Conservation (phyloP, 2,888 invertebrate species). For the Agrotis exclamationis region DNA sequence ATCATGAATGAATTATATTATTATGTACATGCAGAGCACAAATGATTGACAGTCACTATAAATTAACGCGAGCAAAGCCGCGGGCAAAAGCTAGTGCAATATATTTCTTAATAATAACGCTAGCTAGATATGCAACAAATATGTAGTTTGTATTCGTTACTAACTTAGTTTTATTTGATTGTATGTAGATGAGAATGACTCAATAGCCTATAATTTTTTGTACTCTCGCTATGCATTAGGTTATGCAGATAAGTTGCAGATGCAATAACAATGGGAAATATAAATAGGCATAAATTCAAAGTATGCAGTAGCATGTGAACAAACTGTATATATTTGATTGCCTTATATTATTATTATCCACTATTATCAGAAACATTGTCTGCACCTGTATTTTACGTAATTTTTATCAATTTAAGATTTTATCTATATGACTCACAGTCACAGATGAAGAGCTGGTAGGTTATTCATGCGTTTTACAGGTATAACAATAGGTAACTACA, state of each 20-base stretch:
- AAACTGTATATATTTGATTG: not conserved
- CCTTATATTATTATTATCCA: not conserved
- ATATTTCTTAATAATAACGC: not conserved
- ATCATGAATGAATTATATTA: too few relatives aligned
- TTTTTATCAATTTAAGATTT: not conserved
- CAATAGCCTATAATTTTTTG: not conserved
- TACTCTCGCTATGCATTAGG: not conserved
- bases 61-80: too few relatives aligned
- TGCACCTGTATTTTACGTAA: not conserved
- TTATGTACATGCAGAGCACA: too few relatives aligned
- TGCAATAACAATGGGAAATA: slow-evolving; percentile 1
- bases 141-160: not conserved
- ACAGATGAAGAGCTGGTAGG: not conserved
- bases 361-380: slow-evolving; percentile 2
- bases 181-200: slow-evolving; percentile 2
- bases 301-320: not conserved
- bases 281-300: not conserved
- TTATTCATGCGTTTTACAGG: not conserved
- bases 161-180: not conserved
- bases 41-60: too few relatives aligned
- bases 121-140: slow-evolving; percentile 5
- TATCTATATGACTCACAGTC: not conserved
- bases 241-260: not conserved
- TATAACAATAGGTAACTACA: not conserved
- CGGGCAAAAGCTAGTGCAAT: too few relatives aligned